phyloP scores from a whole-genome alignment of 2,797 vertebrate species.

The Cuculus canorus region DNA sequence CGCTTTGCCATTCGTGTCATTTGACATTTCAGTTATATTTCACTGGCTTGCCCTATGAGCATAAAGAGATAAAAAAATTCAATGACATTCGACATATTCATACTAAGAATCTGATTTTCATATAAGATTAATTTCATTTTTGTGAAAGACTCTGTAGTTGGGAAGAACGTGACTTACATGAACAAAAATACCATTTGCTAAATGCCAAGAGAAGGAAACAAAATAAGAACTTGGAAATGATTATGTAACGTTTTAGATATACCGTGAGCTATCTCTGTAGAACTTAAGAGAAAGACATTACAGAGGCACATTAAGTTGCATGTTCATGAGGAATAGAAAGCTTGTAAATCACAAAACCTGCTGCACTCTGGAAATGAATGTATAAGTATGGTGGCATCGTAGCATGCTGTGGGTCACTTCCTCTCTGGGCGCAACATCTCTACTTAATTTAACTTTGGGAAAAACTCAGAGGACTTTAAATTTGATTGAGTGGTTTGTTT shows the following conservation, averaged over 20 bases:
- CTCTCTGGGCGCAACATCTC: neutral
- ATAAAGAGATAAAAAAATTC: neutral
- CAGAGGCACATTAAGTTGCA: neutral
- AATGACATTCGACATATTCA: conserved; percentile 30
- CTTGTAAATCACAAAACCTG: neutral
- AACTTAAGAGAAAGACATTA: neutral
- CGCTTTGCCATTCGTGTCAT: conserved; percentile 41
- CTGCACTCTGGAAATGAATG: neutral
- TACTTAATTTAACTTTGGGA: neutral
- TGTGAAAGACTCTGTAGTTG: neutral
- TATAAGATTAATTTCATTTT: conserved; percentile 58
- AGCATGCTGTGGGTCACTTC: neutral
- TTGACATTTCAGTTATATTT: conserved; percentile 62
- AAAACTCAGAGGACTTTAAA: neutral
- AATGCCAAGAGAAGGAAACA: neutral
- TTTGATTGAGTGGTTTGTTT: neutral
- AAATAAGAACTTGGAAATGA: neutral
- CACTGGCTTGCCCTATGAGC: neutral
- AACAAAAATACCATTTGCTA: conserved; percentile 16
- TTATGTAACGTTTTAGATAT: neutral
- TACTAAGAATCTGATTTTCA: conserved; percentile 34
- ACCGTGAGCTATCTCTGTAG: neutral
- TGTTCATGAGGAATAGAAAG: neutral
- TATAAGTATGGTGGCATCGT: neutral
- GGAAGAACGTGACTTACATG: conserved; percentile 43